These are phyloP conservation scores for Tineola bisselliella DNA, from an alignment of 2,888 invertebrate genomes.

Conservation along the genomic window DNA sequence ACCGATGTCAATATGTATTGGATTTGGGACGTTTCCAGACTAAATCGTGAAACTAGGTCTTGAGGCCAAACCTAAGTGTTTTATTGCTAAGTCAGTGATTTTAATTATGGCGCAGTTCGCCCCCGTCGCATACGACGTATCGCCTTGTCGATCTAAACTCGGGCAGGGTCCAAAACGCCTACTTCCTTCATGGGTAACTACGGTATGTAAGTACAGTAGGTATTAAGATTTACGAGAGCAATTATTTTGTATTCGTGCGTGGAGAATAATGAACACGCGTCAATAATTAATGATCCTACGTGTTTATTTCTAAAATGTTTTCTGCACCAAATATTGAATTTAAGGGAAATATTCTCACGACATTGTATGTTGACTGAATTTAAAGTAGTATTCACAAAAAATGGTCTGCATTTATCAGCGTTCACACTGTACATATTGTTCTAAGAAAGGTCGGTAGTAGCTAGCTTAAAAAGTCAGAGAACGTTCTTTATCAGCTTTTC, in stretches of 20 bases:
- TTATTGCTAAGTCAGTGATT: conserved; percentile 37
- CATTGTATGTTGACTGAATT: conserved; percentile 22
- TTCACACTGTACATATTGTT: conserved; percentile 25
- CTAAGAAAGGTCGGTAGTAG: conserved; percentile 32
- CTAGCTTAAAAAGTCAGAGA: conserved; percentile 23
- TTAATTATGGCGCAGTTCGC: conserved; percentile 33
- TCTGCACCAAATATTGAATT: background rate
- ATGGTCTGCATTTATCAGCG: conserved; percentile 10
- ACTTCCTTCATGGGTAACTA: conserved; percentile 32
- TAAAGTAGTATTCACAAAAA: conserved; percentile 13
- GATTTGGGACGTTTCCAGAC: conserved; percentile 11
- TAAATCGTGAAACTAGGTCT: conserved; percentile 22
- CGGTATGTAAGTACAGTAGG: background rate
- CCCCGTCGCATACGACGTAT: conserved; percentile 18
- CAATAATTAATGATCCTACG: conserved; percentile 1
- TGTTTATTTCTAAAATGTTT: background rate
- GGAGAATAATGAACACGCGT: conserved; percentile 5
- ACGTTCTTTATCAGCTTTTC: conserved; percentile 24
- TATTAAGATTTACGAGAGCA: conserved; percentile 9
- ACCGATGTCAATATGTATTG: background rate
- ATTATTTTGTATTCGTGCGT: conserved; percentile 4
- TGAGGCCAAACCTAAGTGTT: conserved; percentile 19
- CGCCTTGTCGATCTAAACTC: conserved; percentile 30
- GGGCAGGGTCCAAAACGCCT: conserved; percentile 28
- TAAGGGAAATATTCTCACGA: conserved; percentile 32